Percentiles rank a stretch among this genome's conserved stretches.
Conservation (phyloP, 2,797 vertebrate species). For the Parambassis ranga region DNA sequence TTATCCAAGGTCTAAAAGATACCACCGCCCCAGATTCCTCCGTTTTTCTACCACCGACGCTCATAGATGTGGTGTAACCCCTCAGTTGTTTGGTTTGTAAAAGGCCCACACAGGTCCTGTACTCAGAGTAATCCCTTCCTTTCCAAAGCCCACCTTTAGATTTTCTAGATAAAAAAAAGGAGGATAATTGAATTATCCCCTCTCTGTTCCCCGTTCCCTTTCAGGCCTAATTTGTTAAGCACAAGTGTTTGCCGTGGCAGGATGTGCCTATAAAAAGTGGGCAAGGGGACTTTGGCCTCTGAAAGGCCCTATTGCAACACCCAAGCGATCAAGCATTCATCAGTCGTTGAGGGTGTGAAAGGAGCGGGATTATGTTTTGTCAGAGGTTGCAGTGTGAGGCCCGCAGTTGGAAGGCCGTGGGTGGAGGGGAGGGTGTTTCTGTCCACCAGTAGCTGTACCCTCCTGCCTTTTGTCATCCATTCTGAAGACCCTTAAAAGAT, state of each 20-base stretch:
- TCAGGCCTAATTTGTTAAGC: slow-evolving; percentile 92
- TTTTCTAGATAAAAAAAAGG: slow-evolving; percentile 67
- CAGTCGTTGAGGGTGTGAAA: slow-evolving; percentile 80
- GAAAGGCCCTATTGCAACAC: slow-evolving; percentile 89
- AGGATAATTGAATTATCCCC: slow-evolving; percentile 93
- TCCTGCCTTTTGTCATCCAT: slow-evolving; percentile 86
- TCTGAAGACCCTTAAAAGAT: slow-evolving; percentile 86
- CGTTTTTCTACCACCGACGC: slow-evolving; percentile 8
- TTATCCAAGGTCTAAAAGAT: slow-evolving; percentile 46
- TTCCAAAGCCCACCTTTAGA: slow-evolving; percentile 76
- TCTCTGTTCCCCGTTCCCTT: slow-evolving; percentile 67
- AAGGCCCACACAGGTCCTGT: slow-evolving; percentile 83
- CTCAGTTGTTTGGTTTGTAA: slow-evolving; percentile 73
- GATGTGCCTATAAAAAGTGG: slow-evolving; percentile 76
- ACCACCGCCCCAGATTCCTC: not conserved
- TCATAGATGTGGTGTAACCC: slow-evolving; percentile 74
- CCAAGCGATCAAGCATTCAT: slow-evolving; percentile 93
- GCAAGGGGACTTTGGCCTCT: slow-evolving; percentile 83
- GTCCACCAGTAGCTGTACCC: slow-evolving; percentile 86
- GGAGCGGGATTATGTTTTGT: slow-evolving; percentile 88
- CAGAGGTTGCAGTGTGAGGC: slow-evolving; percentile 78
- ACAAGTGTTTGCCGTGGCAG: slow-evolving; percentile 91
- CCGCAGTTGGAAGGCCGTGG: slow-evolving; percentile 9
- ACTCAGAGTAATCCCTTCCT: slow-evolving; percentile 83
- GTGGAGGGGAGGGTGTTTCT: slow-evolving; percentile 30